These are phyloP conservation scores for Chrysaora quinquecirrha DNA, from an alignment of 30 jellyfish, hydroid and myxozoan species.

Conservation along the genomic window DNA sequence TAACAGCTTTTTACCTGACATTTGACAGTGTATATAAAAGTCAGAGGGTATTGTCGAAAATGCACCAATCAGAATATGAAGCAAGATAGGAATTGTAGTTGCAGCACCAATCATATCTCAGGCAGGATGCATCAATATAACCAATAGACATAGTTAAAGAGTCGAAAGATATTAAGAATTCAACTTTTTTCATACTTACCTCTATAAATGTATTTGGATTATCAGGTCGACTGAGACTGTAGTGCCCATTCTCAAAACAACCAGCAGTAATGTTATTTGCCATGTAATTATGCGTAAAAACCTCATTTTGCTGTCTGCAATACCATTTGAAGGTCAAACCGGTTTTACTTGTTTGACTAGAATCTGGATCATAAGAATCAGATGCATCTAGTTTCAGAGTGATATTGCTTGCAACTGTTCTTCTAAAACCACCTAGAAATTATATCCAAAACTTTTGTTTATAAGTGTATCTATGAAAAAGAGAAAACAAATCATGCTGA, in stretches of 20 bases:
- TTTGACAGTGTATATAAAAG: no score
- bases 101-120: no score
- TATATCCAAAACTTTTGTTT: conserved; percentile 47
- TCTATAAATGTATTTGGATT: not conserved
- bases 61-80: no score
- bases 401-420: conserved; percentile 87
- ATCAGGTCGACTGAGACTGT: conserved; percentile 20
- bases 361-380: conserved; percentile 85
- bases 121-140: no score
- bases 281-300: conserved; percentile 45
- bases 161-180: no score
- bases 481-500: no score
- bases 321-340: conserved; percentile 79
- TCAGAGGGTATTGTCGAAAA: no score
- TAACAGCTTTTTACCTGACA: no score
- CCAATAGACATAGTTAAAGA: no score
- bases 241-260: conserved; percentile 75
- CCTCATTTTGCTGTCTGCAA: conserved; percentile 75
- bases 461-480: no score
- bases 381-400: conserved; percentile 78
- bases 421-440: conserved; percentile 82
- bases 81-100: no score
- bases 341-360: conserved; percentile 30
- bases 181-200: conserved; percentile 21
- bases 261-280: conserved; percentile 61